phyloP scores from a whole-genome alignment of 1,140 invertebrate genomes.

The Neuroterus valhalla region DNA sequence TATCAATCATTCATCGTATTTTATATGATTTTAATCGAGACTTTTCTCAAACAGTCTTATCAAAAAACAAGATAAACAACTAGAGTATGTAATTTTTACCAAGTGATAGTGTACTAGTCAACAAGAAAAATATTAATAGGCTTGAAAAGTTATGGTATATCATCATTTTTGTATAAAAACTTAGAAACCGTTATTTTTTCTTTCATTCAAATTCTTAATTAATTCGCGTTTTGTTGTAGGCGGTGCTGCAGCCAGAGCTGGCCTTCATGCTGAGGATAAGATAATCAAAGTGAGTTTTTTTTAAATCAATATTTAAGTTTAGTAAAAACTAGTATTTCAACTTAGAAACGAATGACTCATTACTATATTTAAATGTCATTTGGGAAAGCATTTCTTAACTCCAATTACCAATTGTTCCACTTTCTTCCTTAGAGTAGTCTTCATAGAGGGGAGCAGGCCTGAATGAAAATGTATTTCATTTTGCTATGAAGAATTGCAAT shows the following conservation, averaged over 20 bases:
- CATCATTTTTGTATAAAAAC: constrained; percentile 1
- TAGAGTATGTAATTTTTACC: not conserved
- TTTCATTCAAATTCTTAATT: constrained; percentile 35
- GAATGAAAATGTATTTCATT: too few relatives aligned
- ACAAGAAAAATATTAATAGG: constrained; percentile 10
- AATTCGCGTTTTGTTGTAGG: constrained; percentile 76
- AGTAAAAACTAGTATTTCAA: not conserved
- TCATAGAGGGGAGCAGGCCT: too few relatives aligned
- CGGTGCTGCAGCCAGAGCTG: constrained; percentile 94
- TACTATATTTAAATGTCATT: constrained; percentile 8
- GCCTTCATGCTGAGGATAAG: constrained; percentile 93
- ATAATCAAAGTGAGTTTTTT: constrained; percentile 88
- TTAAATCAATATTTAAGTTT: constrained; percentile 37
- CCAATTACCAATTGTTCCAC: not conserved
- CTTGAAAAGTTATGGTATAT: not conserved
- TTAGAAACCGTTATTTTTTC: constrained; percentile 4
- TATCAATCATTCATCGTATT: not conserved
- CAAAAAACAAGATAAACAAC: constrained; percentile 13
- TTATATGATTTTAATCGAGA: constrained; percentile 14
- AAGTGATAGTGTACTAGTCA: not conserved
- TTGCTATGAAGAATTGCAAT: too few relatives aligned
- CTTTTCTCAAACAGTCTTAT: constrained; percentile 11
- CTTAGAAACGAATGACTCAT: not conserved
- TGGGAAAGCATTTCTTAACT: not conserved
- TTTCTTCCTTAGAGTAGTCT: too few relatives aligned